Base-by-base conservation (phyloP, 2,113 vertebrate species). In the Chaetodon auriga region DNA sequence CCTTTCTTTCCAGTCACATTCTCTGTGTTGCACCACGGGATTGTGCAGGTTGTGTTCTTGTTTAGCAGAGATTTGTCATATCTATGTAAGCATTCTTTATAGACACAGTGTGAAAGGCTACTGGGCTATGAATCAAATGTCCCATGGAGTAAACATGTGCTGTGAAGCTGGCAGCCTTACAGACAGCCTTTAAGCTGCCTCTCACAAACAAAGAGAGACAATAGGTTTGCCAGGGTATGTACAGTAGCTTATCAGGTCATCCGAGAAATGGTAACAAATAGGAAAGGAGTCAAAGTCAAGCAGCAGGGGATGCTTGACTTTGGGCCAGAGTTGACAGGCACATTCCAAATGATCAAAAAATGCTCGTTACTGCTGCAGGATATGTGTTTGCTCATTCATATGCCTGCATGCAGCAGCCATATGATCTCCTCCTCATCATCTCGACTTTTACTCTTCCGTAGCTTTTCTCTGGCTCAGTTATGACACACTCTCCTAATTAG, bases 61-160 rank as follows among this genome's bases (percentile, higher is more conserved):
- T 84, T 87, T 62, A 57, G 66, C 16, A 3, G 60, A 83, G 85
- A 88, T 83, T 88, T 82, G 78, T 88, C 78, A 85, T 63, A 89
- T 88, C 72, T 78, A 62, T 78, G 82, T 80, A 84, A 82, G 83
- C 64, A 58, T 88, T 84, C 62, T 88, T 84, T 82, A 76, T 66
- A 25, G 61, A 74, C 83, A 75, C 83, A 84, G 78, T 87, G 69
- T 87, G 84, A 87, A 83, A 75, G 63, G 68, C 78, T 77, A 75
- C 87, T 89, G 81, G 81, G 84, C 87, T 55, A 57, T 85, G 85
- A 89, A 82, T 89, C 87, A 88, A 84, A 87, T 53, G 80, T 90
- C 87, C 86, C 82, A 84, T 74, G 79, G 84, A 76, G 89, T 74
- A 77, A 90, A 87, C 84, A 84, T 88, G 85, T 78, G 86, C 84